Base-by-base conservation (phyloP, 2,888 invertebrate genomes). In the Phrixothrix hirtus region DNA sequence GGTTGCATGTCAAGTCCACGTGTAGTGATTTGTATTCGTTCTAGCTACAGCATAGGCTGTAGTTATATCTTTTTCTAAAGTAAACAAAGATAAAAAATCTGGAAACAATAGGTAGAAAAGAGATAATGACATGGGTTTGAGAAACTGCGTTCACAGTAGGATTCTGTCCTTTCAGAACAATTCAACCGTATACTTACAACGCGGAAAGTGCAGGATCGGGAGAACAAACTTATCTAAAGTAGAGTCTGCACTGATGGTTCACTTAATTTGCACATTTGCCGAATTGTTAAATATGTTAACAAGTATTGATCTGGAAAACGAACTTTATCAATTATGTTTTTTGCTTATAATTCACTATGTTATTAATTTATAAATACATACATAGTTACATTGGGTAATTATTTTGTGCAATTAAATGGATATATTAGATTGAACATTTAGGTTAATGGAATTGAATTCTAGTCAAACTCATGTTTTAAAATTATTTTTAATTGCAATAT, bases 1-100 rank as follows among this genome's bases (percentile, higher is more conserved):
- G 64, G 59, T 48, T n/a, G 30, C 37, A 42, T 51, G 16, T 73
- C 71, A 60, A 68, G 66, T 74, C 74, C 70, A 74, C 74, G 74
- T 75, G 62, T 72, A 68, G 65, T 62, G 48, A 56, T 65, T 64
- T 66, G 62, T 63, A 68, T 69, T 71, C 70, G 60, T 66, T 72
- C 69, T 64, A 60, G 58, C 63, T 63, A 64, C 61, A 64, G 59
- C 60, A 57, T 59, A 54, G 56, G 53, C 64, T 61, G 62, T 71
- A 67, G 64, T 62, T 60, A 64, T 62, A 62, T 69, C 70, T 69
- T 66, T 64, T 62, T 68, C 34, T 3, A 15, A 17, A 27, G 17
- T 30, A 11, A 15, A 41, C 16, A 10, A 35, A 45, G 30, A 45
- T n/a, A 34, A 10, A 14, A 12, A 12, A 26, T 17, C 17, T 26